These are phyloP conservation scores for Apis cerana DNA, from an alignment of 1,140 invertebrate genomes.

Conservation along the genomic window DNA sequence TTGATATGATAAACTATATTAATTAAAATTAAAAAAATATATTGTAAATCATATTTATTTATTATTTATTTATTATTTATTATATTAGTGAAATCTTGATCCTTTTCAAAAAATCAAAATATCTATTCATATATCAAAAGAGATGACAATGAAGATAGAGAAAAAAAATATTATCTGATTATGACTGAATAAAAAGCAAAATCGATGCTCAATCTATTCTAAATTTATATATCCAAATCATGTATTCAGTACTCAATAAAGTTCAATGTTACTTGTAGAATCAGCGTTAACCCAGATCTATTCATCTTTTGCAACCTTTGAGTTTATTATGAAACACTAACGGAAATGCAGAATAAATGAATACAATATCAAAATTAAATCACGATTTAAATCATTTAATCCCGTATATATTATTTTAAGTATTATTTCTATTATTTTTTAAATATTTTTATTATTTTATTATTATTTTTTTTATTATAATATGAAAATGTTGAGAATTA, in stretches of 20 bases:
- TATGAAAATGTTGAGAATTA: neutral
- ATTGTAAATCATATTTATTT: too few relatives aligned
- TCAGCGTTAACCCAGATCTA: constrained; percentile 40
- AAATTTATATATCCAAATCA: constrained; percentile 36
- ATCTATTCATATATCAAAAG: too few relatives aligned
- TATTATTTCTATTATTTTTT: neutral
- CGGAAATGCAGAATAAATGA: neutral
- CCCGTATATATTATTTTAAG: too few relatives aligned
- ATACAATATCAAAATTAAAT: neutral
- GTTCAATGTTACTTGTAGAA: constrained; percentile 60
- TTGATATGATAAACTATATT: too few relatives aligned
- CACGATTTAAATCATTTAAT: neutral
- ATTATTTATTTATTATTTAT: too few relatives aligned
- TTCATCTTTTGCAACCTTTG: constrained; percentile 8
- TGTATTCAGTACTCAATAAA: constrained; percentile 20
- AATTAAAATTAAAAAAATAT: too few relatives aligned
- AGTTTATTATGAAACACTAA: neutral
- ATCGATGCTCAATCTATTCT: neutral
- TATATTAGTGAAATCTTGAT: too few relatives aligned
- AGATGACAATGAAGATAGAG: neutral
- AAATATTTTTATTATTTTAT: too few relatives aligned
- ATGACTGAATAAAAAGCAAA: neutral
- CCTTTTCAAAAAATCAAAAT: too few relatives aligned
- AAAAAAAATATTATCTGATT: neutral
- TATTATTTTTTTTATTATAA: neutral